Conservation (phyloP, 2,113 vertebrate species). For the Psilopogon haemacephalus region DNA sequence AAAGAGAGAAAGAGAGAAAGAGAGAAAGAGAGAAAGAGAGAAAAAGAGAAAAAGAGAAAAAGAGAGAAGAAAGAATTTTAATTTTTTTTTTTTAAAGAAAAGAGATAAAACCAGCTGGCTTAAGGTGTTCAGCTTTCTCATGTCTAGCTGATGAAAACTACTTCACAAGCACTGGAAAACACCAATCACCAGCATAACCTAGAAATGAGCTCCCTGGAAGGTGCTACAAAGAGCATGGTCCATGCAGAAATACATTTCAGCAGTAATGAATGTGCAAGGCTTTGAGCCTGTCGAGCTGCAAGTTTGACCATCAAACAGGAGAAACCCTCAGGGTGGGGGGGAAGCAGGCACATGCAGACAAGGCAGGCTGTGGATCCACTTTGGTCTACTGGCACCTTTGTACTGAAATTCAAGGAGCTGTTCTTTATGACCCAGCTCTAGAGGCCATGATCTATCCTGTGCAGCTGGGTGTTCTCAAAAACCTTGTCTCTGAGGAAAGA, state of each 20-base stretch:
- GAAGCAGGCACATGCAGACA: rapidly evolving
- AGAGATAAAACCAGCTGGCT: neutral
- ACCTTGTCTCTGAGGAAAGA: too few relatives aligned
- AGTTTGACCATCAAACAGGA: neutral
- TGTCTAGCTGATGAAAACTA: neutral
- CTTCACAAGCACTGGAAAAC: neutral
- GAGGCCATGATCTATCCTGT: too few relatives aligned
- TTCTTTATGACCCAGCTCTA: rapidly evolving
- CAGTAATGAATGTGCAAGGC: neutral
- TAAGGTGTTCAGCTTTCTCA: neutral
- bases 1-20: too few relatives aligned
- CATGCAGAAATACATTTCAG: neutral
- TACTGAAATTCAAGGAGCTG: neutral
- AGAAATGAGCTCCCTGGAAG: neutral
- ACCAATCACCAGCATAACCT: neutral
- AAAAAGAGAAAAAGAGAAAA: neutral
- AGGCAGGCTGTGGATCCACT: neutral
- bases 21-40: too few relatives aligned
- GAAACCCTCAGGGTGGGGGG: neutral
- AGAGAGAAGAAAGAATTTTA: too few relatives aligned
- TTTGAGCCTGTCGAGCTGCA: neutral
- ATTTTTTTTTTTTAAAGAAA: too few relatives aligned
- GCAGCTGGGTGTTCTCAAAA: neutral
- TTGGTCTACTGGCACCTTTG: neutral
- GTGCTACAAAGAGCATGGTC: neutral